Evolutionary conservation across 2,797 vertebrate species (phyloP).

Genomic region (Limnodromus scolopaceus): DNA sequence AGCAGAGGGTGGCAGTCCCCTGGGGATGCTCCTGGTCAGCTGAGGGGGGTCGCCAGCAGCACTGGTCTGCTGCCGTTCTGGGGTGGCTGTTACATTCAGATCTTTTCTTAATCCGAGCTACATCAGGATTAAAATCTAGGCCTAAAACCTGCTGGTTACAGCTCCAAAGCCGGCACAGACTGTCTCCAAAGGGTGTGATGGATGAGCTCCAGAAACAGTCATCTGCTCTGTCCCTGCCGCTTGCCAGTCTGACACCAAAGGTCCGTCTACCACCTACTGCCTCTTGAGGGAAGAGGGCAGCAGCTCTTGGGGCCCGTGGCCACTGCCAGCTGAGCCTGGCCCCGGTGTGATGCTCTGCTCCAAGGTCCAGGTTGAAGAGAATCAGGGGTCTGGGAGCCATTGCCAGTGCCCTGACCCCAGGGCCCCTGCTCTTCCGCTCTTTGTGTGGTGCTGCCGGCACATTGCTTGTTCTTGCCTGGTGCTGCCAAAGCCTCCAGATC

Average conservation of each 20-base stretch:
- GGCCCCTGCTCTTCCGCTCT: background rate
- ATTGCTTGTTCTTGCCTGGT: background rate
- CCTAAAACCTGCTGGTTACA: background rate
- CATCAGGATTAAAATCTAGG: rapidly evolving
- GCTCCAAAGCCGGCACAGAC: background rate
- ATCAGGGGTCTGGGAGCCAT: background rate
- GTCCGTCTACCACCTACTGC: rapidly evolving
- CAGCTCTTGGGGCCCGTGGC: background rate
- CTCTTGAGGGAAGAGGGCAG: background rate
- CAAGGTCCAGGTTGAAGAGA: background rate
- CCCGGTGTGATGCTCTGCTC: background rate
- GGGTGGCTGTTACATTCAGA: background rate
- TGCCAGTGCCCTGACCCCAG: rapidly evolving
- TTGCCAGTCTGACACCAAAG: rapidly evolving
- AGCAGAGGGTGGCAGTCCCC: rapidly evolving
- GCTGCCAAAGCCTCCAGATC: background rate
- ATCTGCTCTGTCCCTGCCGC: rapidly evolving
- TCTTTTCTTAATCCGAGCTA: background rate
- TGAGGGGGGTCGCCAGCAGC: background rate
- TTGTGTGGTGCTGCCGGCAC: background rate
- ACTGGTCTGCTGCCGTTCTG: background rate
- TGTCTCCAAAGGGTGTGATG: background rate
- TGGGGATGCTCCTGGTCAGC: background rate
- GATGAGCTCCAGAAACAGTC: background rate
- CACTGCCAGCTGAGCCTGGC: too few species aligned